Conservation (phyloP, 2,888 invertebrate species). For the Leuctra nigra region DNA sequence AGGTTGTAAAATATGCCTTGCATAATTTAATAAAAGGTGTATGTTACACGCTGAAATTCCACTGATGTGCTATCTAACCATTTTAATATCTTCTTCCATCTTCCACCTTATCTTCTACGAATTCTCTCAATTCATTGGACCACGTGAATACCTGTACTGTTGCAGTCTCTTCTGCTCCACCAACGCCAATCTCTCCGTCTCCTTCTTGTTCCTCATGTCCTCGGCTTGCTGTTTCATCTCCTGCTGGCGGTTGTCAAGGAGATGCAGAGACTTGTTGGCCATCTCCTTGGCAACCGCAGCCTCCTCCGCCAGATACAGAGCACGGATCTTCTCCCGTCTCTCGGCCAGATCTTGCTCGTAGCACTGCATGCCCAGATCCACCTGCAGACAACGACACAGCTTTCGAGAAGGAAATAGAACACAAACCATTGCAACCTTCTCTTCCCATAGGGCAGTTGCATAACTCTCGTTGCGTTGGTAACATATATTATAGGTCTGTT, state of each 20-base stretch:
- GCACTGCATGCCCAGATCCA: not conserved
- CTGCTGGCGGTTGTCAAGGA: not conserved
- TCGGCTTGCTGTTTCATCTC: constrained; percentile 6
- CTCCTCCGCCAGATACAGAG: not conserved
- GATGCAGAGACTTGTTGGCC: not conserved
- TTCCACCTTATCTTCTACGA: too few relatives aligned
- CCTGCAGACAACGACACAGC: not conserved
- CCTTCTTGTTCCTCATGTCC: constrained; percentile 5
- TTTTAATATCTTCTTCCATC: too few relatives aligned
- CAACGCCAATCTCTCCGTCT: constrained; percentile 12
- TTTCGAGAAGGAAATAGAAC: too few relatives aligned
- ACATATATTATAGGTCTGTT: too few relatives aligned
- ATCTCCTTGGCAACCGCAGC: not conserved
- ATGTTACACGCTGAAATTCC: too few relatives aligned
- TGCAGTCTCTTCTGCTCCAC: constrained; percentile 20
- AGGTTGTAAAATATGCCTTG: not conserved
- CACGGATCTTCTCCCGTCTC: constrained; percentile 4
- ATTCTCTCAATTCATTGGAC: too few relatives aligned
- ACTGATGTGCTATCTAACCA: too few relatives aligned
- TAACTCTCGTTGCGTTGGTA: too few relatives aligned
- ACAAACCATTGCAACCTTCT: too few relatives aligned
- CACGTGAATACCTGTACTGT: constrained; percentile 25
- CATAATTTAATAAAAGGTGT: too few relatives aligned
- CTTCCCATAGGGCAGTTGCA: too few relatives aligned
- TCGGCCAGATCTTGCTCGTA: constrained; percentile 5